Conservation (phyloP, 2,888 invertebrate genomes). For the Mycalesis mineus region DNA sequence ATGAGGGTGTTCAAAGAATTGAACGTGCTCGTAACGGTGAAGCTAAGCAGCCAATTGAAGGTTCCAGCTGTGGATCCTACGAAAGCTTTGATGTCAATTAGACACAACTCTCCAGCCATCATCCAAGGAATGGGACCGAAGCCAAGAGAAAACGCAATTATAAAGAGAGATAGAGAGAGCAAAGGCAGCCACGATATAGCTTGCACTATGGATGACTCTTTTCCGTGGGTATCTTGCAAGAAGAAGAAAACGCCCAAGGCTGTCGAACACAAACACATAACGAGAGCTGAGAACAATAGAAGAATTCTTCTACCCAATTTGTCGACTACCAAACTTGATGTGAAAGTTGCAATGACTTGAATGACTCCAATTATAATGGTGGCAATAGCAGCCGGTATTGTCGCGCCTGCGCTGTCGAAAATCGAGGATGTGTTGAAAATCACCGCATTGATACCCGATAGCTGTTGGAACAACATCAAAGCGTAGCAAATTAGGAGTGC, state of each 20-base stretch:
- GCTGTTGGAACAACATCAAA: constrained; percentile 93
- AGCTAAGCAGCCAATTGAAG: constrained; percentile 89
- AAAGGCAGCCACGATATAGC: constrained; percentile 86
- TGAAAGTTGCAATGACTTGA: constrained; percentile 86
- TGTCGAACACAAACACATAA: constrained; percentile 84
- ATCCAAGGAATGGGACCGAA: constrained; percentile 94
- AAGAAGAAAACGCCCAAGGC: constrained; percentile 86
- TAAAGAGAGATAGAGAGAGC: constrained; percentile 84
- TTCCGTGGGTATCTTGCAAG: constrained; percentile 53
- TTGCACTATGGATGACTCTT: constrained; percentile 54
- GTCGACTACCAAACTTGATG: constrained; percentile 88
- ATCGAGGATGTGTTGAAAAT: constrained; percentile 88
- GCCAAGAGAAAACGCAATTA: constrained; percentile 88
- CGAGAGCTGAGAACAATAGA: constrained; percentile 82
- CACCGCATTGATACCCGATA: constrained; percentile 90
- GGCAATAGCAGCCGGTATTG: constrained; percentile 78
- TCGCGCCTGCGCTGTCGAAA: constrained; percentile 81
- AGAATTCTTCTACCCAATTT: constrained; percentile 87
- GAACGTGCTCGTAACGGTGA: constrained; percentile 87
- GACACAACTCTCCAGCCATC: constrained; percentile 88
- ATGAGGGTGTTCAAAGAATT: constrained; percentile 74
- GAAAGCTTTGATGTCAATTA: constrained; percentile 86
- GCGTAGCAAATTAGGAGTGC: constrained; percentile 85
- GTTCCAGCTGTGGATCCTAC: constrained; percentile 88
- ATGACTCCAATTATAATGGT: constrained; percentile 91